These are phyloP conservation scores for Synanthedon myopaeformis DNA, from an alignment of 2,888 invertebrate genomes.

Conservation along the genomic window DNA sequence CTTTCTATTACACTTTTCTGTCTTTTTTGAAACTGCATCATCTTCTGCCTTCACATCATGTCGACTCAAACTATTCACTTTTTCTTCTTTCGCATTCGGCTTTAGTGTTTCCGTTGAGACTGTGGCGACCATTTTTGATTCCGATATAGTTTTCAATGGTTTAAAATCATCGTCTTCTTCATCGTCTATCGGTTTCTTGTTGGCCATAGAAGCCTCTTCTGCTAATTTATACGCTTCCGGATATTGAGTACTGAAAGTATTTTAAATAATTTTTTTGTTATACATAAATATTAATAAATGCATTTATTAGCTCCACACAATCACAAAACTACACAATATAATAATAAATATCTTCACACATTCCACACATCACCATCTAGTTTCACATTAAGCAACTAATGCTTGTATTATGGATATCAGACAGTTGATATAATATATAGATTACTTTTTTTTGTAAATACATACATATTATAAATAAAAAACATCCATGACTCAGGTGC, in stretches of 20 bases:
- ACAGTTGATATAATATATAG: no score
- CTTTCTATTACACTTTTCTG: slow-evolving; percentile 18
- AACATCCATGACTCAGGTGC: no score
- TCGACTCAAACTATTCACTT: slow-evolving; percentile 31
- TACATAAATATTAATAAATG: no score
- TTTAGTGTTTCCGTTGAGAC: slow-evolving; percentile 60
- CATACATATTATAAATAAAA: no score
- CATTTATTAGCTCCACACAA: no score
- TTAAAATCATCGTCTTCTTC: slow-evolving; percentile 49
- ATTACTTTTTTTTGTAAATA: no score
- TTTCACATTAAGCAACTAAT: no score
- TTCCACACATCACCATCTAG: no score
- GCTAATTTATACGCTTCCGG: slow-evolving; percentile 76
- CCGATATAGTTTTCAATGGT: slow-evolving; percentile 24
- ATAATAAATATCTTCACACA: no score
- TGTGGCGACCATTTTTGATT: slow-evolving; percentile 59
- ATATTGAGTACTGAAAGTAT: slow-evolving; percentile 66
- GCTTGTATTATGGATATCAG: no score
- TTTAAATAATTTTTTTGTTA: background rate
- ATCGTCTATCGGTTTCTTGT: slow-evolving; percentile 46
- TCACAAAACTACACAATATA: no score
- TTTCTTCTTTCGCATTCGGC: slow-evolving; percentile 41
- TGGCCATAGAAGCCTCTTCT: slow-evolving; percentile 58
- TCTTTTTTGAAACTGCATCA: slow-evolving; percentile 23
- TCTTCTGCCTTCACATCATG: slow-evolving; percentile 24